phyloP scores from a whole-genome alignment of 2,888 invertebrate species.

The Netelia virgata region DNA sequence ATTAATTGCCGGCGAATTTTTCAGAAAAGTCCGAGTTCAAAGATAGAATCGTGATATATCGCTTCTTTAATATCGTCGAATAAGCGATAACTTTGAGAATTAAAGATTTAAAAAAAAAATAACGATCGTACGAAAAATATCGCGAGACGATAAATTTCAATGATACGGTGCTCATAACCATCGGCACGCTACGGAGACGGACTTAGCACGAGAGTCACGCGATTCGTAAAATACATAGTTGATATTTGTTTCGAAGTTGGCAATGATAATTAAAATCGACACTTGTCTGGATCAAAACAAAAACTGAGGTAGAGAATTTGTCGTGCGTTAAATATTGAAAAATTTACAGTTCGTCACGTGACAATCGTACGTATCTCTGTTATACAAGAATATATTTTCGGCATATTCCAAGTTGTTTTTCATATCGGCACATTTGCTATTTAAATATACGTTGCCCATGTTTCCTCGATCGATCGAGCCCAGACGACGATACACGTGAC shows the following conservation, averaged over 20 bases:
- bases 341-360: not conserved
- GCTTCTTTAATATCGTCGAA: not conserved
- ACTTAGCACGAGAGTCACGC: conserved; percentile 8
- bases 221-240: not conserved
- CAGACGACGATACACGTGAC: not conserved
- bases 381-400: not conserved
- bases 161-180: not conserved
- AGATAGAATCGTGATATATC: conserved; percentile 1
- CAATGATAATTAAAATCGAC: not conserved
- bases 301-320: too few species aligned
- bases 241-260: not conserved
- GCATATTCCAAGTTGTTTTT: not conserved
- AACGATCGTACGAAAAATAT: too few species aligned
- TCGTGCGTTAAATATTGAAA: too few species aligned
- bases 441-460: not conserved
- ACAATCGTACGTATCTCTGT: not conserved
- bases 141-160: not conserved
- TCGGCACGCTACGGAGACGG: too few species aligned
- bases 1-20: not conserved
- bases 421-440: not conserved
- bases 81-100: not conserved
- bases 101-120: too few species aligned
- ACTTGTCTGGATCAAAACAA: not conserved
- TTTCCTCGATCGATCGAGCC: not conserved
- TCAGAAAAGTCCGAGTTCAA: not conserved